phyloP scores from a whole-genome alignment of 2,113 vertebrate species.

The Heteronetta atricapilla region DNA sequence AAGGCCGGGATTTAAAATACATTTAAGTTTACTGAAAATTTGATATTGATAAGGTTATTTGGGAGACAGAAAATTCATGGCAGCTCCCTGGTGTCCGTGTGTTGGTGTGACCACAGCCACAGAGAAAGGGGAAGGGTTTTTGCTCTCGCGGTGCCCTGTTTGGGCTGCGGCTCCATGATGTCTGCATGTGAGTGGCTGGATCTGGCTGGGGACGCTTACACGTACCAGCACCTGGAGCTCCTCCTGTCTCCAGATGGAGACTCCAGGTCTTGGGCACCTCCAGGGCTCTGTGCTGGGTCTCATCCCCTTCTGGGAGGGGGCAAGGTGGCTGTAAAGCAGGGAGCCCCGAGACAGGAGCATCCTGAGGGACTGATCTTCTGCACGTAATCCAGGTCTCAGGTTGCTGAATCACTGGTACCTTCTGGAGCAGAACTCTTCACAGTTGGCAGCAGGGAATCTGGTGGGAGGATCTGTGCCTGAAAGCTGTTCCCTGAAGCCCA shows the following conservation, averaged over 20 bases:
- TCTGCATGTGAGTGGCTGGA: neutral
- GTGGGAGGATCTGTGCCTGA: slow-evolving; percentile 27
- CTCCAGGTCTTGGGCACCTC: rapidly evolving
- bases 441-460: neutral
- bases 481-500: slow-evolving; percentile 17
- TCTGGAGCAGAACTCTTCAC: slow-evolving; percentile 20
- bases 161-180: neutral
- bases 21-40: neutral
- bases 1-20: neutral
- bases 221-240: neutral
- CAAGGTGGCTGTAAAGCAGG: neutral
- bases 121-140: neutral
- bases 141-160: rapidly evolving
- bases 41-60: neutral
- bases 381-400: neutral
- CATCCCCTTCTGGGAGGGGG: neutral
- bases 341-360: neutral
- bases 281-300: neutral
- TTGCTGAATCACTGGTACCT: slow-evolving; percentile 27
- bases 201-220: neutral
- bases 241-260: too few species aligned
- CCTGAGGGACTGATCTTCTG: neutral
- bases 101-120: neutral
- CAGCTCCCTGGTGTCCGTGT: neutral
- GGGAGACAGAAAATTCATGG: neutral